These are phyloP conservation scores for Martes flavigula DNA, from an alignment of 2,797 vertebrate species.

Conservation along the genomic window DNA sequence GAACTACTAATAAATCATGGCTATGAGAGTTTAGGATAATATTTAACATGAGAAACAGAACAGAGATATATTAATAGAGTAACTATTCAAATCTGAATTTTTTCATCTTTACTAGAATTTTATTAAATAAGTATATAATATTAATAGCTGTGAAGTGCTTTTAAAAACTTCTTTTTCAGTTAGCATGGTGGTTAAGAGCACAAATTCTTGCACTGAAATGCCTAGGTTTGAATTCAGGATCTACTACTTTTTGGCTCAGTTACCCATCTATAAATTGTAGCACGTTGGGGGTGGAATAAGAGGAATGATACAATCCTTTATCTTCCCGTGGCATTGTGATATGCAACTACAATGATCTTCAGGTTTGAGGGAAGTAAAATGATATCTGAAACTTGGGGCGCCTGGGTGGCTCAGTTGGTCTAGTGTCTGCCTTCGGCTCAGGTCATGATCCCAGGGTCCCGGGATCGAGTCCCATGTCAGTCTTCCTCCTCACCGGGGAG, in stretches of 20 bases:
- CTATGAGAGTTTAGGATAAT: background rate
- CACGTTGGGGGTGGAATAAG: background rate
- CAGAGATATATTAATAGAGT: background rate
- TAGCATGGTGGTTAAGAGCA: background rate
- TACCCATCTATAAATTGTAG: background rate
- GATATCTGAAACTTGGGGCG: background rate
- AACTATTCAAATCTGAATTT: background rate
- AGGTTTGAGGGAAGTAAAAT: background rate
- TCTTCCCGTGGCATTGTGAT: background rate
- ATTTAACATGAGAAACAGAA: background rate
- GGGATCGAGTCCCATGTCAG: rapidly evolving
- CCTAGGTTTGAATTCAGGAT: background rate
- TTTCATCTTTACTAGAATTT: background rate
- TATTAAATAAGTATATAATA: background rate
- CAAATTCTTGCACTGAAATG: background rate
- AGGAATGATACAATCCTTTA: background rate
- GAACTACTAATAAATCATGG: background rate
- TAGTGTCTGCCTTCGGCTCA: too few species aligned
- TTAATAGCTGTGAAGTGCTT: background rate
- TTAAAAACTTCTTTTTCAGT: background rate
- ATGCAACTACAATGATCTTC: background rate
- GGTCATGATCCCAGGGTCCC: background rate
- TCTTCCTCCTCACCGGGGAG: too few species aligned
- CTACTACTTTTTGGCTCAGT: background rate
- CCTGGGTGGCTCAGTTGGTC: background rate